Evolutionary conservation across 2,113 vertebrate species (phyloP), one percentile per base, ranked within the genome.

Genomic region (Daphoenositta chrysoptera): DNA sequence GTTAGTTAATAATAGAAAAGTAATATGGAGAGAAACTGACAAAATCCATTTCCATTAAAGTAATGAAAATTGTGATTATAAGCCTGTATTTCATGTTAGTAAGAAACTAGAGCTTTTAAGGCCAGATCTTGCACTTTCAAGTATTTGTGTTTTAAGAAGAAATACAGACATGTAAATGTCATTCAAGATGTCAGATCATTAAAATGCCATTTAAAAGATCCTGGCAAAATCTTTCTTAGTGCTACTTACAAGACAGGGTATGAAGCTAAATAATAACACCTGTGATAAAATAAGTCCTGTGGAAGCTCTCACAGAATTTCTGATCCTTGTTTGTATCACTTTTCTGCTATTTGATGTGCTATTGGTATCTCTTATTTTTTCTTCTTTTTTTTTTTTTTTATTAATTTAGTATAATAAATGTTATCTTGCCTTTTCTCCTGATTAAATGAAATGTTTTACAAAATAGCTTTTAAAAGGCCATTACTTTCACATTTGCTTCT

Each of bases 41-140:
- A 85, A 9, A 69, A 40, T 92, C 40, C 10, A 48, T 70, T 91
- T 83, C 58, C 39, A 88, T 58, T 75, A 70, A 91, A 89, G 42
- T 58, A 94, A 95, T 72, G 71, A 83, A 92, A 94, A 90, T 66
- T 80, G 75, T 87, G 50, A 90, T 94, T 83, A 94, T 63, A 86
- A 79, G 19, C 4, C 19, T 50, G 87, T 82, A 42, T 7, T 72
- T 95, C 87, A 76, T 39, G 35, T 4, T 61, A 64, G 31, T 71
- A 91, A 93, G 37, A 83, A 81, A 19, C 5, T 35, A 35, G n/a
- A 85, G 13, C 11, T 83, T 89, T 89, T 87, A 77, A 83, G 39
- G 12, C 6, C 42, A 65, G 35, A 73, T 42, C 17, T 72, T 90
- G 37, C 66, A 85, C 30, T 93, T 76, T 42, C 50, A 89, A 53